Evolutionary conservation across 2,888 invertebrate genomes (phyloP), one percentile per base, ranked within the genome.

Genomic region (Dasypolia templi): DNA sequence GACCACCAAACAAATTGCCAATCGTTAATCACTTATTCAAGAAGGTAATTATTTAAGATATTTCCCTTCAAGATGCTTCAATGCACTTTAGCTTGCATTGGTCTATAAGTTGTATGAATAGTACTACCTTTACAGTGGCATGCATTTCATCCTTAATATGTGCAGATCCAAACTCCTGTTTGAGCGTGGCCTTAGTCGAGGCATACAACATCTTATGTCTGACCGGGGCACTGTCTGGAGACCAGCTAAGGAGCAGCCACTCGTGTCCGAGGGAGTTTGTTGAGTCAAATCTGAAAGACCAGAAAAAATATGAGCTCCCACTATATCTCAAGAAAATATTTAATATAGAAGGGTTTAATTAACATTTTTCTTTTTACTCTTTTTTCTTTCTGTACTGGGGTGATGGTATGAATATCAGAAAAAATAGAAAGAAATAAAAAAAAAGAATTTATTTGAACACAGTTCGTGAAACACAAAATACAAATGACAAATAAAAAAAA

Each of bases 141-240:
- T 99, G 99, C 88, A 99, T 95, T 95, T 99, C 99, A 92, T 99
- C 99, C 89, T 98, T 98, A 76, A 99, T 99, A 89, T 98, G 98
- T 0, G 98, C 98, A 9, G 98, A 98, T 0, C 99, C 99, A 94
- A 99, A 99, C 93, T 99, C 99, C 89, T 98, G 98, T 93, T 99
- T 99, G 44, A 99, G 96, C 0, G 99, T 99, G 1, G 99, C 99
- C 94, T 99, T 99, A 0, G 99, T 99, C 0, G 99, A 99, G 0
- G 99, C 99, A 90, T 99, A 99, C 70, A 99, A 96, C 99, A 99
- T 99, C 95, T 99, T 99, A 90, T 99, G 98, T 74, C 99, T 96
- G 6, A 99, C 98, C 0, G 98, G 97, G 0, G 99, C 98, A 73
- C 97, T 97, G 90, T 99, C 99, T 0, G 99, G 99, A 0, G 98